Conservation (phyloP, 2,113 vertebrate species). For the Hylia prasina region DNA sequence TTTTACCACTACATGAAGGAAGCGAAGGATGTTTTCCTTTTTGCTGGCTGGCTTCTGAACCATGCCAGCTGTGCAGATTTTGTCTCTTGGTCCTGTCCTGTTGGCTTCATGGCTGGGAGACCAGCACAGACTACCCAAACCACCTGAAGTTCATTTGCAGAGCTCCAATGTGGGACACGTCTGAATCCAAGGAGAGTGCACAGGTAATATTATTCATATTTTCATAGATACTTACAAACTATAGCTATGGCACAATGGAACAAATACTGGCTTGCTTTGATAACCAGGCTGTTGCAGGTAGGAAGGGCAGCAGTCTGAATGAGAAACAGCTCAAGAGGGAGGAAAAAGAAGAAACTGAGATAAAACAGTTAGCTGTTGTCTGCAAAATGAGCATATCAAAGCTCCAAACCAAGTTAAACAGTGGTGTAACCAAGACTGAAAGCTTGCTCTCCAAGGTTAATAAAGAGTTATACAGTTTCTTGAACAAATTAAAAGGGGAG, state of each 20-base stretch:
- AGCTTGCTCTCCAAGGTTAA: background rate
- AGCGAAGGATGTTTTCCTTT: background rate
- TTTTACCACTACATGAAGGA: background rate
- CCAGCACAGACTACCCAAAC: background rate
- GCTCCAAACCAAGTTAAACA: background rate
- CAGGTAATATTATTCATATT: background rate
- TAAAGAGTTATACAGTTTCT: background rate
- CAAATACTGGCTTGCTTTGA: background rate
- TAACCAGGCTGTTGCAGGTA: background rate
- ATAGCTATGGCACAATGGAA: background rate
- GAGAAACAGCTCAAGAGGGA: background rate
- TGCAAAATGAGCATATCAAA: background rate
- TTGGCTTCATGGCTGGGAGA: background rate
- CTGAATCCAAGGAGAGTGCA: background rate
- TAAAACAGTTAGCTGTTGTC: background rate
- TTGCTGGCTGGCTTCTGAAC: background rate
- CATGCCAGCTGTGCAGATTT: background rate
- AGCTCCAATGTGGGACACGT: background rate
- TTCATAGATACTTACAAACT: background rate
- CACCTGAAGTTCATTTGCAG: background rate
- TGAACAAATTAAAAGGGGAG: background rate
- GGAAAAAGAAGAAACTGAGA: background rate
- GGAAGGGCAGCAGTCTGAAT: background rate
- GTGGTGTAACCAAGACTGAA: background rate
- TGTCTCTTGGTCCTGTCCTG: rapidly evolving